These are phyloP conservation scores for Morone saxatilis DNA, from an alignment of 2,113 vertebrate genomes.

Conservation along the genomic window DNA sequence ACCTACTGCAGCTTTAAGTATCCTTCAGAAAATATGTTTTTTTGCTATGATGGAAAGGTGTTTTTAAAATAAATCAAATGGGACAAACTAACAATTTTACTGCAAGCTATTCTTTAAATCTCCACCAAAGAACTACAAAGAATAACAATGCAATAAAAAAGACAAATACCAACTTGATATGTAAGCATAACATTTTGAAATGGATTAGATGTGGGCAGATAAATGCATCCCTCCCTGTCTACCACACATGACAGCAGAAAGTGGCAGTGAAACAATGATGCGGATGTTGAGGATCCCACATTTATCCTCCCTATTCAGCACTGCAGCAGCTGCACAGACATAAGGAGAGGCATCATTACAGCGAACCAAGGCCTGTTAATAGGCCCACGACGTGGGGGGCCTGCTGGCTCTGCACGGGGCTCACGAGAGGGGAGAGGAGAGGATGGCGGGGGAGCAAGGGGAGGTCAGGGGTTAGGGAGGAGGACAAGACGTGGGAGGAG, in stretches of 20 bases:
- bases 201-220: not conserved
- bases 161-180: not conserved
- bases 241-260: slow-evolving; percentile 29
- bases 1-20: not conserved
- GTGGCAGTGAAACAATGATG: slow-evolving; percentile 62
- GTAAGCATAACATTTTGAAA: not conserved
- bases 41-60: not conserved
- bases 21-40: no score
- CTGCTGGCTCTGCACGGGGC: slow-evolving; percentile 28
- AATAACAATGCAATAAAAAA: not conserved
- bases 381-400: slow-evolving; percentile 68
- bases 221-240: slow-evolving; percentile 9
- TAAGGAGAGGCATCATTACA: slow-evolving; percentile 68
- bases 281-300: slow-evolving; percentile 58
- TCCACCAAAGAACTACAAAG: not conserved
- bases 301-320: slow-evolving; percentile 59
- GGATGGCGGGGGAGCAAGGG: not conserved
- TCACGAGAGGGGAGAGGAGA: slow-evolving; percentile 2
- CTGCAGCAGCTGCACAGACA: slow-evolving; percentile 72
- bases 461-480: slow-evolving; percentile 45
- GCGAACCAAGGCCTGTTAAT: slow-evolving; percentile 51
- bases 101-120: not conserved
- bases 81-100: not conserved
- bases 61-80: not conserved
- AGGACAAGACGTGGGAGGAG: slow-evolving; percentile 42